Base-by-base conservation (phyloP, 64 coral and sea anemone genomes). In the Catalaphyllia jardinei region DNA sequence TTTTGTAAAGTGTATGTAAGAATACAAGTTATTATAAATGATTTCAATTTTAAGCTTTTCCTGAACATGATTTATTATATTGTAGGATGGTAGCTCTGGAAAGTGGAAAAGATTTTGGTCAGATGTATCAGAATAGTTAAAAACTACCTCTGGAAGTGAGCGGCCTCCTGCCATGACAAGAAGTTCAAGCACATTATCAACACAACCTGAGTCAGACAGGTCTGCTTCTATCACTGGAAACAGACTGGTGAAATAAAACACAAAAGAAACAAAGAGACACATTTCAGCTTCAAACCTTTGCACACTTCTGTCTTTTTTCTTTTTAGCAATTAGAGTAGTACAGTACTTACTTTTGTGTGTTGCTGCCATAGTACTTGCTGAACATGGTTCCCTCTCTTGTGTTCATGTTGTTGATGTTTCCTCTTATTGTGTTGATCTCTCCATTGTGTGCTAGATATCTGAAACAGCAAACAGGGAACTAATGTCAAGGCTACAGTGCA, bases 381-480 rank as follows among this genome's bases (percentile, higher is more conserved):
- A 87, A 92, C 96, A 98, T 98, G 18, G 91, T 83, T 63, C 96
- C 96, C 49, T 98, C 96, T 55, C 96, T 69, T 33, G 96, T 94
- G 55, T 72, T 87, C 96, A 98, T 98, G 52, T 98, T 98, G 90
- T 98, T 98, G 22, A 88, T 89, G 78, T 98, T 98, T 9, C 96
- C 96, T 59, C 91, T 81, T 39, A 98, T 89, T 12, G 96, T 98
- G 93, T 98, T 98, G 77, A 98, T 98, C 89, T 98, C 96, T 29
- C 96, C 96, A 93, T 98, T 98, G 72, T 98, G 96, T 29, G 96
- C 93, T 51, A 98, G 87, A 87, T 95, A 98, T 83, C 96, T 98
- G 14, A 16, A 30, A 65, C 14, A n/a, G n/a, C 25, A 76, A 61
- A 25, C 39, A 17, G 29, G 15, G 38, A 27, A 50, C n/a, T 11